Conservation (phyloP, 2,113 vertebrate species). For the Pseudorasbora parva region DNA sequence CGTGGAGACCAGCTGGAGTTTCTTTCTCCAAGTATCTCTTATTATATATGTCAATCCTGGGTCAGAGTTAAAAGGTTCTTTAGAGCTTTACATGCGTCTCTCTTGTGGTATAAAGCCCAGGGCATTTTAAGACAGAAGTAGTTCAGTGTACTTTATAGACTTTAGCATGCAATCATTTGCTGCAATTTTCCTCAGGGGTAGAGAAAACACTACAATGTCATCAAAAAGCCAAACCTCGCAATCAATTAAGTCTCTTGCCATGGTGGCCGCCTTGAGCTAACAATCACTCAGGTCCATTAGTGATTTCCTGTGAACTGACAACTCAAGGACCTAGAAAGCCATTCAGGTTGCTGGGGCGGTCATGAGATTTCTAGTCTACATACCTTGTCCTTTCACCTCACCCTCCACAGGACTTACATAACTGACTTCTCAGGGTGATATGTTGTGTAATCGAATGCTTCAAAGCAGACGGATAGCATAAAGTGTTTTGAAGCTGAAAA, state of each 20-base stretch:
- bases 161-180: conserved; percentile 76
- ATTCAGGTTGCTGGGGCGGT: conserved; percentile 11
- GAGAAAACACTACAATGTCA: conserved; percentile 65
- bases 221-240: conserved; percentile 74
- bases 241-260: conserved; percentile 68
- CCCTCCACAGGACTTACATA: not conserved
- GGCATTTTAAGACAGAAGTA: conserved; percentile 61
- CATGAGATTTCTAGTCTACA: conserved; percentile 48
- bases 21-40: conserved; percentile 19
- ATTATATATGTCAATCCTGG: conserved; percentile 48
- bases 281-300: conserved; percentile 65
- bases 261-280: conserved; percentile 53
- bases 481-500: not conserved
- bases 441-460: conserved; percentile 37
- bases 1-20: conserved; percentile 1
- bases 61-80: conserved; percentile 16
- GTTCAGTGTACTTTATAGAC: conserved; percentile 60
- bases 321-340: not conserved
- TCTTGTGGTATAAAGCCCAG: conserved; percentile 14
- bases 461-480: not conserved
- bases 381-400: not conserved
- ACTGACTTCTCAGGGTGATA: not conserved
- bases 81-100: conserved; percentile 5
- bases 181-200: conserved; percentile 61
- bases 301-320: conserved; percentile 70